phyloP scores from a whole-genome alignment of 2,113 vertebrate genomes.

The Macaca nemestrina region DNA sequence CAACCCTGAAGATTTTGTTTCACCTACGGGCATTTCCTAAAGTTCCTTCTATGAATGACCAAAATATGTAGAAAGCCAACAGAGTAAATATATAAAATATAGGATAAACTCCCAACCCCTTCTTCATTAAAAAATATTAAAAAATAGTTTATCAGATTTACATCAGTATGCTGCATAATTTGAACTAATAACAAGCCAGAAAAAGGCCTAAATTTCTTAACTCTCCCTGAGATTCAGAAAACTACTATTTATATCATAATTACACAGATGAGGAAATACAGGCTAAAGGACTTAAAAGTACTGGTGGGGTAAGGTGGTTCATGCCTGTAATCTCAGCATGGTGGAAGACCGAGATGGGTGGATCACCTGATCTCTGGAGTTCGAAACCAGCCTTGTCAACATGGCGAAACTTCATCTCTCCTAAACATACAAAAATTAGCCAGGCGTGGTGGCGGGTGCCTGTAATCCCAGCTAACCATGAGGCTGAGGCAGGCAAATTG shows the following conservation, averaged over 20 bases:
- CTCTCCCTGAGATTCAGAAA: slow-evolving; percentile 18
- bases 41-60: background rate
- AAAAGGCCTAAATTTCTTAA: background rate
- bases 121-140: slow-evolving; percentile 3
- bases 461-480: no score
- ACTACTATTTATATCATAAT: background rate
- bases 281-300: background rate
- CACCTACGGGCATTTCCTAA: background rate
- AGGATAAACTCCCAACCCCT: background rate
- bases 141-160: background rate
- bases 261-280: background rate
- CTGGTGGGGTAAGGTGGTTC: no score
- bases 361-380: no score
- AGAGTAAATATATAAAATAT: background rate
- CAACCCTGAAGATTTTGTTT: background rate
- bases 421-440: no score
- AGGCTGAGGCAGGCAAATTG: background rate
- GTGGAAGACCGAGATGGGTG: no score
- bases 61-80: background rate
- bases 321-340: no score
- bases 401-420: no score
- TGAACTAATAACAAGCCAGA: background rate
- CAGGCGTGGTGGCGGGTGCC: no score
- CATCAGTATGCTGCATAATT: background rate
- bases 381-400: no score